Evolutionary conservation across 2,888 invertebrate genomes (phyloP), one percentile per base, ranked within the genome.

Genomic region (Pilophorus perplexus): DNA sequence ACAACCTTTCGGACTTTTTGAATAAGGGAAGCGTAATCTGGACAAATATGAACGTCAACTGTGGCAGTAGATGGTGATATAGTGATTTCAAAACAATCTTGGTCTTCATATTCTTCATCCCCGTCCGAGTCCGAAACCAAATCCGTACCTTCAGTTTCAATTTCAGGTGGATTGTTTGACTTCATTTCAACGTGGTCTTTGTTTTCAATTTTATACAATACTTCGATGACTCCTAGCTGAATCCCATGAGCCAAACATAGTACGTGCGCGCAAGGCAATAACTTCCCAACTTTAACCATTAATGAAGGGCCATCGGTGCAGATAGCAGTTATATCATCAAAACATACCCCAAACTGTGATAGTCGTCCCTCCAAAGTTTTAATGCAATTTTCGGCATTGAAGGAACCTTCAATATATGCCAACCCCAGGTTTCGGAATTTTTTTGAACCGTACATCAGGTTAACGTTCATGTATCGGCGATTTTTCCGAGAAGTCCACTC

Each of bases 231-330:
- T n/a, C n/a, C n/a, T n/a, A n/a, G n/a, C n/a, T n/a, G n/a, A n/a
- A n/a, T n/a, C n/a, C n/a, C n/a, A n/a, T n/a, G n/a, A n/a, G n/a
- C n/a, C n/a, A n/a, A n/a, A n/a, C n/a, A n/a, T n/a, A n/a, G n/a
- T n/a, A n/a, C n/a, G n/a, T n/a, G n/a, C n/a, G n/a, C n/a, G n/a
- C n/a, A n/a, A n/a, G n/a, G n/a, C n/a, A n/a, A n/a, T n/a, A n/a
- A n/a, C n/a, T n/a, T n/a, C n/a, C n/a, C n/a, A n/a, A n/a, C n/a
- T n/a, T n/a, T n/a, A n/a, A n/a, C n/a, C n/a, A 67, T 74, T 74
- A n/a, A 54, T 64, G 64, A 70, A 18, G 74, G 72, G 16, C 72
- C 74, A 72, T 74, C 74, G 57, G 73, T 74, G 4, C 72, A 73
- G 57, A 73, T 72, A 62, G 60, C 60, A 48, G 74, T 68, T 33